phyloP scores from a whole-genome alignment of 92 coral and sea anemone species.

The Hydrozoanthus gracilis region DNA sequence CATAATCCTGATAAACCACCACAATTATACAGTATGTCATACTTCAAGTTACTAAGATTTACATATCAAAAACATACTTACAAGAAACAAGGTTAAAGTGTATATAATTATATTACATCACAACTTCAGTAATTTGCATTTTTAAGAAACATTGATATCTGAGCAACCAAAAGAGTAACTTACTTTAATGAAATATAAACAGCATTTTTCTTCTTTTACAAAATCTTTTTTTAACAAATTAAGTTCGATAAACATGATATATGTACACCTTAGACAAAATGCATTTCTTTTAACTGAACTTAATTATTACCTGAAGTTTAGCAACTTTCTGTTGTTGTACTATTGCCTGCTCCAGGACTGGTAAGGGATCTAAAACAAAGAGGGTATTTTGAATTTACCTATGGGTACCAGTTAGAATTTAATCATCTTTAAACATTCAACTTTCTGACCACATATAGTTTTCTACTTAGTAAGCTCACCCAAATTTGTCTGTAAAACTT shows the following conservation, averaged over 20 bases:
- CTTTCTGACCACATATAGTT: no score
- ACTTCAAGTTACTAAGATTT: neutral
- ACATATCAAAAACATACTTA: neutral
- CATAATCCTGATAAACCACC: conserved; percentile 78
- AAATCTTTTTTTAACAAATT: no score
- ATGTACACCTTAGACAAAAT: neutral
- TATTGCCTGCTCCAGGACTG: conserved; percentile 88
- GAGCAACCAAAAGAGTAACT: neutral
- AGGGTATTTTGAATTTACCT: neutral
- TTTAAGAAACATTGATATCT: neutral
- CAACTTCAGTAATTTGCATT: neutral
- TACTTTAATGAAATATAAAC: neutral
- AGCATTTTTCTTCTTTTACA: neutral
- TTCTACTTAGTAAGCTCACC: no score
- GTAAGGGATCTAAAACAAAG: conserved; percentile 77
- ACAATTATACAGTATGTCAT: neutral
- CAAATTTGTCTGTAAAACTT: no score
- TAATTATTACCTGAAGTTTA: conserved; percentile 79
- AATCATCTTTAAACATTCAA: no score
- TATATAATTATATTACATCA: neutral
- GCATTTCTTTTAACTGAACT: no score
- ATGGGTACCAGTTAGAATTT: no score
- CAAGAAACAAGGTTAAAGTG: neutral
- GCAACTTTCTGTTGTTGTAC: conserved; percentile 93
- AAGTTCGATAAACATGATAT: neutral